Percentiles rank a stretch among this genome's conserved stretches.
Evolutionary conservation across 2,797 vertebrate species (phyloP).

Genomic region (Triplophysa bombifrons): DNA sequence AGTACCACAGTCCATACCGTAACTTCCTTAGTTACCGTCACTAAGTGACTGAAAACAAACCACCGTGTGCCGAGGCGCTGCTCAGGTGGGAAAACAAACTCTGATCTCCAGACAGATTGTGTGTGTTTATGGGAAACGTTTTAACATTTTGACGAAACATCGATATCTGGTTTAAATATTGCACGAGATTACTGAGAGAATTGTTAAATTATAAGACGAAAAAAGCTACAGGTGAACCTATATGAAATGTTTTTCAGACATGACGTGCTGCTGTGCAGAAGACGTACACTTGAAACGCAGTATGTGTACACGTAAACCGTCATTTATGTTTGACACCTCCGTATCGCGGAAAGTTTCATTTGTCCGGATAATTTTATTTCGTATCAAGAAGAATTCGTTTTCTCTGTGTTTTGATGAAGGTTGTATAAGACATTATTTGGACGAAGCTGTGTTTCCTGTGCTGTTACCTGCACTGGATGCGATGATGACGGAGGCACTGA

Average conservation of each 20-base stretch:
- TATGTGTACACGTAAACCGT: not conserved
- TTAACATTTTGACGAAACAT: not conserved
- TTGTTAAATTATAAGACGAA: no score
- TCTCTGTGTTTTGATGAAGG: not conserved
- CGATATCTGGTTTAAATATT: no score
- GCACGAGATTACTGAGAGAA: no score
- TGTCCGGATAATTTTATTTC: not conserved
- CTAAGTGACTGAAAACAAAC: not conserved
- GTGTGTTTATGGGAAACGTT: not conserved
- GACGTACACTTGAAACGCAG: not conserved
- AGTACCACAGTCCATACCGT: not conserved
- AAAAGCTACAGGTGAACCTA: no score
- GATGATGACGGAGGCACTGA: slow-evolving; percentile 80
- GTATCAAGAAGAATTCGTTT: no score
- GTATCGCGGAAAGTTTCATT: not conserved
- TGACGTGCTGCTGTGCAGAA: not conserved
- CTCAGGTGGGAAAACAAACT: not conserved
- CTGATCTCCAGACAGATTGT: not conserved
- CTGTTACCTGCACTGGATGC: slow-evolving; percentile 85
- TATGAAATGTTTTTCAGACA: not conserved
- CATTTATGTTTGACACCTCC: not conserved
- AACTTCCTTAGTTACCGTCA: not conserved
- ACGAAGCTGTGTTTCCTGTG: slow-evolving; percentile 82
- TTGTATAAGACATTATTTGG: slow-evolving; percentile 74
- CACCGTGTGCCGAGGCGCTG: not conserved